Conservation (phyloP, 2,888 invertebrate species). For the Heterodera filipjevi region DNA sequence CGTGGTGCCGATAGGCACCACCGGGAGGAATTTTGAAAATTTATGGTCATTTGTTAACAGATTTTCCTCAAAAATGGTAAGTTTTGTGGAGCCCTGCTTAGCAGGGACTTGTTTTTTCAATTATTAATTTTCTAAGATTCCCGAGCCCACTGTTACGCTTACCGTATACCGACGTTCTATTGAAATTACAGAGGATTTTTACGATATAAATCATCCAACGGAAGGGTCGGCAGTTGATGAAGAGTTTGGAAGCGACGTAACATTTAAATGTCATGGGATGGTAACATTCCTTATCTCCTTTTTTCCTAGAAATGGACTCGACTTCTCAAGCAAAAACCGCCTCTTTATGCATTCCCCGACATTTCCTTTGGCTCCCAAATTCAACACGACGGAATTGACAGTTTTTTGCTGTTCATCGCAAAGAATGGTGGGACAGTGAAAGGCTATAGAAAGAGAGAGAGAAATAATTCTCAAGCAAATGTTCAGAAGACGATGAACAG, state of each 20-base stretch:
- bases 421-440: neutral
- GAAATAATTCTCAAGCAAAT: no score
- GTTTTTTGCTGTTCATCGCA: neutral
- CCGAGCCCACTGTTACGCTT: neutral
- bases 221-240: neutral
- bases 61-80: no score
- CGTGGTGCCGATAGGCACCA: no score
- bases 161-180: neutral
- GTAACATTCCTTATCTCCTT: neutral
- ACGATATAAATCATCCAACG: neutral
- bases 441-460: no score
- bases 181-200: neutral
- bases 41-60: no score
- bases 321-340: neutral
- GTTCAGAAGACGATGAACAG: neutral
- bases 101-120: neutral
- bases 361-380: neutral
- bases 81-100: neutral
- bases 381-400: neutral
- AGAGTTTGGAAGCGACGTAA: neutral
- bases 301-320: neutral
- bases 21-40: no score
- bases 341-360: slow-evolving; percentile 1
- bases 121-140: neutral
- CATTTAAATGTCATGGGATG: neutral